A percentile compares a stretch with the other conserved stretches of the same genome.
These are phyloP conservation scores for Melanocharis versteri DNA, from an alignment of 2,113 vertebrate species.

Conservation along the genomic window DNA sequence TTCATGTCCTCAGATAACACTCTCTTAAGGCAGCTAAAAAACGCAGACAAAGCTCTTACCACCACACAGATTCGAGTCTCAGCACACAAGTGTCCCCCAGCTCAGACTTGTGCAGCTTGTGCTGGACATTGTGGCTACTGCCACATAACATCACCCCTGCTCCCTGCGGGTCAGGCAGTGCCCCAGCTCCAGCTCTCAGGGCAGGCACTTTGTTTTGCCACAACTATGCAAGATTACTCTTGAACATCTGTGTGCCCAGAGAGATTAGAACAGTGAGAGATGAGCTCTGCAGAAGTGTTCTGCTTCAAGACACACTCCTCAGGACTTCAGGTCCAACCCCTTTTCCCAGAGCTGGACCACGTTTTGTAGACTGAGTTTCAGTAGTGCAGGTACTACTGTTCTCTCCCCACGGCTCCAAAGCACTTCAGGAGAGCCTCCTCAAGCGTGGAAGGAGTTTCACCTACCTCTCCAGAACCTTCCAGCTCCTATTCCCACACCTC, in stretches of 20 bases:
- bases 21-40: not conserved
- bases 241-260: not conserved
- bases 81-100: not conserved
- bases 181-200: not conserved
- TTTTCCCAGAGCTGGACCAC: not conserved
- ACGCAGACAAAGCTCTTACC: not conserved
- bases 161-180: fast-evolving
- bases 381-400: not conserved
- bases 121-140: not conserved
- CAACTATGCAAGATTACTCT: not conserved
- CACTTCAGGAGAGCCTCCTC: not conserved
- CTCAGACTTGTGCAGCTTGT: not conserved
- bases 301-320: not conserved
- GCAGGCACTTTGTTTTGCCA: not conserved
- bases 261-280: not conserved
- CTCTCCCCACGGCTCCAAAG: not conserved
- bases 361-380: not conserved
- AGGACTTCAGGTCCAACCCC: not conserved
- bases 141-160: not conserved
- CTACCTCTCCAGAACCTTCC: not conserved
- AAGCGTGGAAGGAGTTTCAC: not conserved
- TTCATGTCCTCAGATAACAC: not conserved
- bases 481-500: not conserved
- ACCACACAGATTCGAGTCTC: fast-evolving
- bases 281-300: not conserved